Evolutionary conservation across 2,113 vertebrate species (phyloP).

Genomic region (Myrmophylax atrothorax): DNA sequence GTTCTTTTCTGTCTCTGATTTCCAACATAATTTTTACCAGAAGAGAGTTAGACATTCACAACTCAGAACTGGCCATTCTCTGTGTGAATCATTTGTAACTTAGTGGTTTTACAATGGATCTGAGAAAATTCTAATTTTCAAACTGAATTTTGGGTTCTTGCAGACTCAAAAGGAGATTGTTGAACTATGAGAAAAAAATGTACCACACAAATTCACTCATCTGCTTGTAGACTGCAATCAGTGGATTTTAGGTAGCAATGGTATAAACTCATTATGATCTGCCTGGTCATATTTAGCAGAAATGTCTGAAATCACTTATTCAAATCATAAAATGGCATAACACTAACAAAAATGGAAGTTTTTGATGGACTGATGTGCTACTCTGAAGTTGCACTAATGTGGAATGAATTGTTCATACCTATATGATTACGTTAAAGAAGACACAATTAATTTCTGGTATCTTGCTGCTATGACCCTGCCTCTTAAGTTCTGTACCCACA

Average conservation of each 20-base stretch:
- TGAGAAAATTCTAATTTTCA: slow-evolving; percentile 34
- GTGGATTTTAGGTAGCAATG: not conserved
- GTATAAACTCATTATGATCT: not conserved
- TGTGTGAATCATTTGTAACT: slow-evolving; percentile 39
- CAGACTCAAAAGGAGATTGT: slow-evolving; percentile 46
- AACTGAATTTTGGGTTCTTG: slow-evolving; percentile 47
- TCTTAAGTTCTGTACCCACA: not conserved
- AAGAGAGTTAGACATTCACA: slow-evolving; percentile 34
- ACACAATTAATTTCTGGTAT: not conserved
- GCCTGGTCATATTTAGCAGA: not conserved
- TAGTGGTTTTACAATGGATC: slow-evolving; percentile 11
- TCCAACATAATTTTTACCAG: slow-evolving; percentile 40
- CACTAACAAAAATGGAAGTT: not conserved
- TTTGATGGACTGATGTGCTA: not conserved
- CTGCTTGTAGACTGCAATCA: not conserved
- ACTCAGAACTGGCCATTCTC: slow-evolving; percentile 18
- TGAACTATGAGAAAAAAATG: slow-evolving; percentile 42
- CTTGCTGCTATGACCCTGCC: not conserved
- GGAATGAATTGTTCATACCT: not conserved
- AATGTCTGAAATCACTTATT: not conserved
- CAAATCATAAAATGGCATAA: not conserved
- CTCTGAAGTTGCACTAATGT: not conserved
- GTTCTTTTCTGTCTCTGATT: slow-evolving; percentile 4
- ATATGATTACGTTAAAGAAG: not conserved
- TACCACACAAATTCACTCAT: not conserved